Percentiles rank a stretch among this genome's conserved stretches.
phyloP scores from a whole-genome alignment of 2,797 vertebrate species.

The Glyptemys insculpta region DNA sequence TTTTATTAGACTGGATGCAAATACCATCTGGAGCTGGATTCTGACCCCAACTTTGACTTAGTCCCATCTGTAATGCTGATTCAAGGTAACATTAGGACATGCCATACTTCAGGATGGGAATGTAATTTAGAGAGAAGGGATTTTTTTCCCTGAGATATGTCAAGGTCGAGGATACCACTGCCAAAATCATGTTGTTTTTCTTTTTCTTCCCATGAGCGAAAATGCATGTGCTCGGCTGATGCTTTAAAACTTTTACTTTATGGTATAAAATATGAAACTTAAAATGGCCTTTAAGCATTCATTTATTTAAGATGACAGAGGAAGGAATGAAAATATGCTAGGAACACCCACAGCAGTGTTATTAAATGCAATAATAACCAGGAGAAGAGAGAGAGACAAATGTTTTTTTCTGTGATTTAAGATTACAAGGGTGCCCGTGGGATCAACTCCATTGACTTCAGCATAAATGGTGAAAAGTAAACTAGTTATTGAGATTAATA shows the following conservation, averaged over 20 bases:
- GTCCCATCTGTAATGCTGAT: background rate
- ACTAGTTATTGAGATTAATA: background rate
- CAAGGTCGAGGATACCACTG: background rate
- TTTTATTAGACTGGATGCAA: background rate
- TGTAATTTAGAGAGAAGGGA: conserved; percentile 12
- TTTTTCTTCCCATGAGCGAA: background rate
- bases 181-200: background rate
- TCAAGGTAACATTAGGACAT: conserved; percentile 13
- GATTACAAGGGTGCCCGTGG: background rate
- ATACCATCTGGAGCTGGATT: background rate
- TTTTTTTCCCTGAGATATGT: background rate
- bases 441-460: background rate
- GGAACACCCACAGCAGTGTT: background rate
- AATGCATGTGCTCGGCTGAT: background rate
- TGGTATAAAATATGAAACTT: background rate
- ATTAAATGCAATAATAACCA: background rate
- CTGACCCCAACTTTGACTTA: background rate
- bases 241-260: background rate
- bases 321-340: background rate
- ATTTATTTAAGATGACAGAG: background rate
- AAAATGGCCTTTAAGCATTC: background rate
- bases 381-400: background rate
- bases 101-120: background rate
- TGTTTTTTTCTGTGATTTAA: background rate
- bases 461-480: background rate